phyloP scores from a whole-genome alignment of 1,140 invertebrate genomes.

The Psix sp. region DNA sequence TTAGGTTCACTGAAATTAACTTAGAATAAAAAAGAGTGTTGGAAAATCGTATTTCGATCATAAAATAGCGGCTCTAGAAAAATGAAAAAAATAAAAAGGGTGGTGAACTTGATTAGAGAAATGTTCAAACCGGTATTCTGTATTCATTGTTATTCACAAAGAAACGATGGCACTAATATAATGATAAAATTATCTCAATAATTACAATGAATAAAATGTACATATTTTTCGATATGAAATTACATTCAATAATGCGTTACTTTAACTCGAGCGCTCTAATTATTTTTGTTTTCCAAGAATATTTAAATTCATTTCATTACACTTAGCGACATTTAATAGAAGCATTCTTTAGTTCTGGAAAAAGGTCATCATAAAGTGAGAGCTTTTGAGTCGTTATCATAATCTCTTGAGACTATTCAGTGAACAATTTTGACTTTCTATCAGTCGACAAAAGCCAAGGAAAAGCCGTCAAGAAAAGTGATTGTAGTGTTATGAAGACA shows the following conservation, averaged over 20 bases:
- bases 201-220: too few relatives aligned
- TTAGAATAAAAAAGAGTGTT: too few relatives aligned
- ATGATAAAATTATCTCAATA: slow-evolving; percentile 7
- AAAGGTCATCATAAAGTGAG: slow-evolving; percentile 16
- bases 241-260: slow-evolving; percentile 1
- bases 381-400: slow-evolving; percentile 25
- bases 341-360: slow-evolving; percentile 2
- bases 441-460: slow-evolving; percentile 2
- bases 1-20: too few relatives aligned
- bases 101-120: slow-evolving; percentile 24
- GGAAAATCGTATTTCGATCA: too few relatives aligned
- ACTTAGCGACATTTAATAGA: slow-evolving; percentile 19
- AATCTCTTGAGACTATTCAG: slow-evolving; percentile 21
- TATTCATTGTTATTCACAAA: slow-evolving; percentile 23
- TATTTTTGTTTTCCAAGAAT: slow-evolving; percentile 1
- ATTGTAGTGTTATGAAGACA: slow-evolving; percentile 4
- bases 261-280: not conserved
- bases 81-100: slow-evolving; percentile 21
- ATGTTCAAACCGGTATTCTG: slow-evolving; percentile 5
- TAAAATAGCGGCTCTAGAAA: slow-evolving; percentile 8
- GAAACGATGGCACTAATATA: not conserved
- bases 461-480: slow-evolving; percentile 17
- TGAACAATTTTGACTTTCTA: slow-evolving; percentile 26
- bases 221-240: slow-evolving; percentile 1
- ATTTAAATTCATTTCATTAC: slow-evolving; percentile 20